Conservation (phyloP, 1,140 invertebrate species). For the Cecropterus lyciades region DNA sequence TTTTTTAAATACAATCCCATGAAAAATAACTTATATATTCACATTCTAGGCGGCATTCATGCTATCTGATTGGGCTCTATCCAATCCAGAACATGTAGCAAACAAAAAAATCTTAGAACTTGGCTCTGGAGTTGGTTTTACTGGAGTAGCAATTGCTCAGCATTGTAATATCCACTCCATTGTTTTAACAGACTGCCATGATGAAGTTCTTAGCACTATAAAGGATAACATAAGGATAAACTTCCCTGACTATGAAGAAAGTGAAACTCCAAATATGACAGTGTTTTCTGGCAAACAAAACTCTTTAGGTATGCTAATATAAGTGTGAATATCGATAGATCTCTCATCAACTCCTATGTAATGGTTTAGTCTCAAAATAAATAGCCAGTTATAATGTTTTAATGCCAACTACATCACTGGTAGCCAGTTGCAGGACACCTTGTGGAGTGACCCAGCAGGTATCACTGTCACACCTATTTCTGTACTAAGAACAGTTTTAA, state of each 20-base stretch:
- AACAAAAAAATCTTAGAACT: slow-evolving; percentile 68
- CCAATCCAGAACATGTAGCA: slow-evolving; percentile 55
- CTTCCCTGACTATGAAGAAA: slow-evolving; percentile 46
- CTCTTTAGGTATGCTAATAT: slow-evolving; percentile 49
- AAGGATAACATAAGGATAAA: slow-evolving; percentile 67
- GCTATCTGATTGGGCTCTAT: slow-evolving; percentile 67
- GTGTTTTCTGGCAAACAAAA: slow-evolving; percentile 29
- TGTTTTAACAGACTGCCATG: slow-evolving; percentile 64
- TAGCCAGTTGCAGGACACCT: too few species aligned
- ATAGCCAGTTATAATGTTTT: too few species aligned
- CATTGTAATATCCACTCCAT: slow-evolving; percentile 58
- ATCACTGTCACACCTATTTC: too few species aligned
- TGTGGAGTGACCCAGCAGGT: too few species aligned
- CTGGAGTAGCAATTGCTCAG: slow-evolving; percentile 66
- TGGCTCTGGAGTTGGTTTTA: slow-evolving; percentile 75
- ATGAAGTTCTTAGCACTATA: slow-evolving; percentile 64
- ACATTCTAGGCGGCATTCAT: slow-evolving; percentile 71
- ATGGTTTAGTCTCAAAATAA: too few species aligned
- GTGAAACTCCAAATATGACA: slow-evolving; percentile 18
- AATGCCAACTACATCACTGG: too few species aligned
- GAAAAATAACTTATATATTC: slow-evolving; percentile 25
- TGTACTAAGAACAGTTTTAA: too few species aligned
- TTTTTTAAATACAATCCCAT: too few species aligned
- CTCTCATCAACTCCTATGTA: too few species aligned
- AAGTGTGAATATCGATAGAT: not conserved